A percentile compares a stretch with the other conserved stretches of the same genome.
These are phyloP conservation scores for Dendrolimus kikuchii DNA, from an alignment of 1,140 invertebrate species.

Conservation along the genomic window DNA sequence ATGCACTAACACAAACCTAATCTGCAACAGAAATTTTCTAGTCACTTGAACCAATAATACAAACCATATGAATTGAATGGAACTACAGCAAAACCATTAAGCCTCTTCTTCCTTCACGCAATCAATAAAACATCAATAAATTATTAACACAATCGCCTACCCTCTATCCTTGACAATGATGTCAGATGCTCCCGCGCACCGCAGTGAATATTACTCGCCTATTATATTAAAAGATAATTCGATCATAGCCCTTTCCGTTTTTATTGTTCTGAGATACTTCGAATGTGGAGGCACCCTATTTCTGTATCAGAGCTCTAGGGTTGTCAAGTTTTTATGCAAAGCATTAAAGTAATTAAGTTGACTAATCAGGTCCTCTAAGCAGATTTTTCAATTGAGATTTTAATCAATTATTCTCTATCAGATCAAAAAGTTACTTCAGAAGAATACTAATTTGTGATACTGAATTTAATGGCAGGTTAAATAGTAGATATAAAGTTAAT, in stretches of 20 bases:
- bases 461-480: no score
- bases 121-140: constrained; percentile 31
- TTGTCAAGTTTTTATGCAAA: constrained; percentile 10
- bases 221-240: constrained; percentile 49
- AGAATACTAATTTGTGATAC: no score
- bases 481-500: no score
- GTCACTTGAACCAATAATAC: background rate
- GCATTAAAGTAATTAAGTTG: background rate
- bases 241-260: constrained; percentile 35
- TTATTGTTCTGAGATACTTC: constrained; percentile 26
- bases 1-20: background rate
- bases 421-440: no score
- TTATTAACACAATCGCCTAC: constrained; percentile 27
- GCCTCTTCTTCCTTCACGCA: constrained; percentile 3
- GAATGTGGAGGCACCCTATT: constrained; percentile 16
- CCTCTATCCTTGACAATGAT: constrained; percentile 27
- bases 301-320: constrained; percentile 15
- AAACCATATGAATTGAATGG: background rate
- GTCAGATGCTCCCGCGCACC: constrained; percentile 29
- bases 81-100: background rate
- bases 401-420: no score
- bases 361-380: no score
- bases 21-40: background rate
- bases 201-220: constrained; percentile 23
- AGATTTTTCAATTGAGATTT: no score